Percentiles rank a stretch among this genome's conserved stretches.
Evolutionary conservation across 2,888 invertebrate genomes (phyloP).

Genomic region (Sphaerophoria rueppellii): DNA sequence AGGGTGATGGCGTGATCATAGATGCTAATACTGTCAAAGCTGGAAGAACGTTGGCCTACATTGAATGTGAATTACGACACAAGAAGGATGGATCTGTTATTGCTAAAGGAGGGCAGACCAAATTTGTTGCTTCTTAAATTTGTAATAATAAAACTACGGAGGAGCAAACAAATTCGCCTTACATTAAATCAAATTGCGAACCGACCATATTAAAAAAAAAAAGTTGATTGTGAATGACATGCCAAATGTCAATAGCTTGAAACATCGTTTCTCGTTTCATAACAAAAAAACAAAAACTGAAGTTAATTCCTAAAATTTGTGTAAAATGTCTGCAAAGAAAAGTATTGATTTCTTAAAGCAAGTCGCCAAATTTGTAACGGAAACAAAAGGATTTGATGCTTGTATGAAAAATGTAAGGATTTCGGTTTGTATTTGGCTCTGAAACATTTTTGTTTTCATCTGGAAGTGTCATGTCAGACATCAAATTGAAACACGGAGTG

Average conservation of each 20-base stretch:
- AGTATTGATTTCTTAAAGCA: slow-evolving; percentile 81
- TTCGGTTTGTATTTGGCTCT: too few relatives aligned
- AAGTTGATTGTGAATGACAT: too few relatives aligned
- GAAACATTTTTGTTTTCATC: too few relatives aligned
- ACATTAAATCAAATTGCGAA: too few relatives aligned
- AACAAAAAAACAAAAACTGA: neutral
- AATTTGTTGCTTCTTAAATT: slow-evolving; percentile 84
- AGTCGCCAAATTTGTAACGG: slow-evolving; percentile 78
- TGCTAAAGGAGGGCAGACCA: slow-evolving; percentile 93
- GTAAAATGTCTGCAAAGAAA: slow-evolving; percentile 76
- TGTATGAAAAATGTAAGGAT: slow-evolving; percentile 82
- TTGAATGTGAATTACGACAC: slow-evolving; percentile 90
- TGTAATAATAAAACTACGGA: slow-evolving; percentile 26
- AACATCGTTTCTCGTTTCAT: neutral
- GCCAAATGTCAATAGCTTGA: neutral
- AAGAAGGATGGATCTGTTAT: slow-evolving; percentile 88
- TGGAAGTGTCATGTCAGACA: neutral
- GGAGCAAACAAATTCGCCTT: too few relatives aligned
- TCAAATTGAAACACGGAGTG: neutral
- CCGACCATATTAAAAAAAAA: too few relatives aligned
- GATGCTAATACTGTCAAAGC: slow-evolving; percentile 89
- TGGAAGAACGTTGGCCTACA: slow-evolving; percentile 91
- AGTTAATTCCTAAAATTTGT: neutral
- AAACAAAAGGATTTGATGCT: slow-evolving; percentile 81
- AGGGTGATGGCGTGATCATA: slow-evolving; percentile 90